These are phyloP conservation scores for Megalops cyprinoides DNA, from an alignment of 2,797 vertebrate genomes.

Conservation along the genomic window DNA sequence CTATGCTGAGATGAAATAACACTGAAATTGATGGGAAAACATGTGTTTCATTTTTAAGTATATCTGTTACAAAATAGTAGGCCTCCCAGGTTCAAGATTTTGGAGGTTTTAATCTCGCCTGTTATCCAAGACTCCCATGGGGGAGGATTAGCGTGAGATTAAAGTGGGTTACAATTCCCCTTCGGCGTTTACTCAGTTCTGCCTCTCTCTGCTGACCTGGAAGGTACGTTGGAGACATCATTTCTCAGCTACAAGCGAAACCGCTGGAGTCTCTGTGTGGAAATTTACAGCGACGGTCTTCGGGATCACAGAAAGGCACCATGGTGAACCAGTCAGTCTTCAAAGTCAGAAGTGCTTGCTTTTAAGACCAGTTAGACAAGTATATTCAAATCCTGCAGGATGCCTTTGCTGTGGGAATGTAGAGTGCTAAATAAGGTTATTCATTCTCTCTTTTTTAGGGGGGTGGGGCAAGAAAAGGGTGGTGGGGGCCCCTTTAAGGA, in stretches of 20 bases:
- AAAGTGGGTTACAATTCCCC: constrained; percentile 13
- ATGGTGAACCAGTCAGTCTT: neutral
- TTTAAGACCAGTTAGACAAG: neutral
- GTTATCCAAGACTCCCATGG: constrained; percentile 29
- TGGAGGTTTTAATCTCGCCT: constrained; percentile 8
- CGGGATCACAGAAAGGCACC: neutral
- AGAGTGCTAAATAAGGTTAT: neutral
- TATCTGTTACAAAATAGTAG: constrained; percentile 30
- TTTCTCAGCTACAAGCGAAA: neutral
- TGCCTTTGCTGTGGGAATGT: neutral
- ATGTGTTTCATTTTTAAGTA: constrained; percentile 32
- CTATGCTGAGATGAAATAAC: constrained; percentile 20
- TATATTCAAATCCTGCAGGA: neutral
- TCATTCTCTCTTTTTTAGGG: neutral
- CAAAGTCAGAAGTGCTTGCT: neutral
- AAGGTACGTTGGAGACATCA: neutral
- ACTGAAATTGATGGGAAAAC: constrained; percentile 23
- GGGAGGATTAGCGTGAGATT: constrained; percentile 30
- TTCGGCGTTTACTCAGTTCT: constrained; percentile 16
- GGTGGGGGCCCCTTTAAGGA: neutral
- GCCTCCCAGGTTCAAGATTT: constrained; percentile 14
- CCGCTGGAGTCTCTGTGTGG: neutral
- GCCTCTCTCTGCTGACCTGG: constrained; percentile 15
- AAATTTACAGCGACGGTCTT: neutral
- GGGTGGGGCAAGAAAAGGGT: neutral